Base-by-base conservation (phyloP, 2,888 invertebrate species). In the Ornithoptera alexandrae region DNA sequence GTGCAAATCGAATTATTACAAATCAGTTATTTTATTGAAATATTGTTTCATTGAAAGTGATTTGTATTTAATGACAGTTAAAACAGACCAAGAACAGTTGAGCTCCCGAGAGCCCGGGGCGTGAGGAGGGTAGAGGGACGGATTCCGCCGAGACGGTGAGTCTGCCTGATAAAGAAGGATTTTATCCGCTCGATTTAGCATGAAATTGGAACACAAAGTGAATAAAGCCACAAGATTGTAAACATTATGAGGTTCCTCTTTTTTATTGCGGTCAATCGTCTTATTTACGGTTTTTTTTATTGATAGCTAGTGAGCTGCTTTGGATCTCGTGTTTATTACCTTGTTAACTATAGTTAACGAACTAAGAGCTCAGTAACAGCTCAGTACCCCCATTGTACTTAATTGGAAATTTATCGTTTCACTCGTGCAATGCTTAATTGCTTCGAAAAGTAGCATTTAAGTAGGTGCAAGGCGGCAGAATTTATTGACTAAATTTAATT, bases 121-220 rank as follows among this genome's bases (percentile, higher is more conserved):
- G 68, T 72, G 76, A 67, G 70, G 71, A 71, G 68, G 72, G 74
- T 71, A 69, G 76, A 77, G 79, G 76, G 70, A 72, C 78, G 76
- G 76, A 75, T 78, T 78, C 73, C 79, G 76, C 73, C 88, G 89
- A 88, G 90, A 90, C 92, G 89, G 86, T 83, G 78, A 87, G 91
- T 90, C 91, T 92, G 88, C 87, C 82, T 88, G 90, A 90, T 91
- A 90, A 90, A 91, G 83, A 85, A 90, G 85, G 85, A 89, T 92
- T 91, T 91, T 87, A 90, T 89, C 88, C 90, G 89, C 89, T 89
- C 89, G 89, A 92, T 92, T 92, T 92, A 92, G 90, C 92, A 92
- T 92, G 92, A 92, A 92, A 92, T 92, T 92, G 92, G 90, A 91
- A 91, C 87, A 92, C 92, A 92, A 92, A 91, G 92, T 92, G 92